Percentiles rank a stretch among this genome's conserved stretches.
phyloP scores from a whole-genome alignment of 2,888 invertebrate genomes.

The Liopterus haemorrhoidalis region DNA sequence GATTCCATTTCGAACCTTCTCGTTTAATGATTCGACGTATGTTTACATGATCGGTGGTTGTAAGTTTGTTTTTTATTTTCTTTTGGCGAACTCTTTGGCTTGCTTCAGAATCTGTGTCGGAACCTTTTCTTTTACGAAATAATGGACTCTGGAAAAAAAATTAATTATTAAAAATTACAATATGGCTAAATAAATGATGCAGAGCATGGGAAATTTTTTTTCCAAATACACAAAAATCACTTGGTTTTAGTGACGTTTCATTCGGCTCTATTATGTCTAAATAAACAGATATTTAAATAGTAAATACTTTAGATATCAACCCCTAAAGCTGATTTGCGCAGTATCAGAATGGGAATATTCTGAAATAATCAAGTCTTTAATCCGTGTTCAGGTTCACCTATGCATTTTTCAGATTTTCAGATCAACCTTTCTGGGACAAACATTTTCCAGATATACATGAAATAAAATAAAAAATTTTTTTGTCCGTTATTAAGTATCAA shows the following conservation, averaged over 20 bases:
- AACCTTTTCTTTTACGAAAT: conserved; percentile 58
- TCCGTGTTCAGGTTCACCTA: no score
- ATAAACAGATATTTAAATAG: conserved; percentile 5
- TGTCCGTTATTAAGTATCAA: no score
- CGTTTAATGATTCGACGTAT: conserved; percentile 47
- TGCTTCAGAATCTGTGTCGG: conserved; percentile 60
- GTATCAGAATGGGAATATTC: no score
- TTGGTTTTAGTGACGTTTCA: neutral
- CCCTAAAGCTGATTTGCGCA: no score
- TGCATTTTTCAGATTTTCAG: no score
- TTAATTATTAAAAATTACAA: conserved; percentile 5
- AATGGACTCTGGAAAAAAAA: conserved; percentile 49
- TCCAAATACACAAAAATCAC: neutral
- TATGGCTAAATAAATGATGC: no score
- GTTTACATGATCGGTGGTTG: conserved; percentile 45
- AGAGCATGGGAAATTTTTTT: no score
- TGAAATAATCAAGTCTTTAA: no score
- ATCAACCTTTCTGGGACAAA: no score
- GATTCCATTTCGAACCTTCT: conserved; percentile 67
- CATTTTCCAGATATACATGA: no score
- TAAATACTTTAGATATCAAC: conserved; percentile 7
- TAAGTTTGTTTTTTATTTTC: conserved; percentile 36
- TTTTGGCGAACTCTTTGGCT: conserved; percentile 45
- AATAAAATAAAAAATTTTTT: no score
- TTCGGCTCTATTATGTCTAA: neutral